Evolutionary conservation across 2,888 invertebrate genomes (phyloP).

Genomic region (Fragum fragum): DNA sequence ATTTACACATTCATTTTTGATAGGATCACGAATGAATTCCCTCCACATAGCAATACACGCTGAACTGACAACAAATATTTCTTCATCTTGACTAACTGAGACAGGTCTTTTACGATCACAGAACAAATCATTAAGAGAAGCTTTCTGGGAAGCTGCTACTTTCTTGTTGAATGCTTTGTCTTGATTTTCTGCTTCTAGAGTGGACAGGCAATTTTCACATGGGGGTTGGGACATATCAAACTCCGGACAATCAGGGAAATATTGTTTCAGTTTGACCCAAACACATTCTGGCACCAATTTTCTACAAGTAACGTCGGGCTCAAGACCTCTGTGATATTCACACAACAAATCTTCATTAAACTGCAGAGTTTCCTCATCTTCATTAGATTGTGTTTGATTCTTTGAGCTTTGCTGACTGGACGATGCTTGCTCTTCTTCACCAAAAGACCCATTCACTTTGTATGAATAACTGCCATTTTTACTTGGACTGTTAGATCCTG

Average conservation of each 20-base stretch:
- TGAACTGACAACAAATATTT: conserved; percentile 79
- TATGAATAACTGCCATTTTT: not conserved
- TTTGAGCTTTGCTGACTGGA: not conserved
- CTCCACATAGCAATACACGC: conserved; percentile 87
- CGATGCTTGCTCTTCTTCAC: not conserved
- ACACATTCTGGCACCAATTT: conserved; percentile 88
- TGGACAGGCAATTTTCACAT: conserved; percentile 81
- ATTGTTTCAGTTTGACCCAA: conserved; percentile 88
- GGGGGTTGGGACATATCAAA: conserved; percentile 71
- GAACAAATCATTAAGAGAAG: conserved; percentile 85
- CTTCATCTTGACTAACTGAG: conserved; percentile 68
- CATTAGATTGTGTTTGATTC: conserved; percentile 19
- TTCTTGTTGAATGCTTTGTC: conserved; percentile 69
- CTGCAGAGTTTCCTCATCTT: conserved; percentile 81
- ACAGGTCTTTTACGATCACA: conserved; percentile 84
- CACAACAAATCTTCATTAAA: conserved; percentile 89
- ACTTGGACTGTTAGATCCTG: not conserved
- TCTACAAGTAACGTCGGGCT: conserved; percentile 85
- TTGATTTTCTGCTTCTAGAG: conserved; percentile 66
- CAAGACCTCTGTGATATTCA: conserved; percentile 87
- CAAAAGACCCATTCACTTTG: not conserved
- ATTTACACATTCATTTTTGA: conserved; percentile 71
- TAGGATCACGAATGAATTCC: conserved; percentile 86
- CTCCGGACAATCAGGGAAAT: conserved; percentile 86
- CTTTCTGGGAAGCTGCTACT: conserved; percentile 85